These are phyloP conservation scores for Cathartes aura DNA, from an alignment of 2,113 vertebrate species.

Conservation along the genomic window DNA sequence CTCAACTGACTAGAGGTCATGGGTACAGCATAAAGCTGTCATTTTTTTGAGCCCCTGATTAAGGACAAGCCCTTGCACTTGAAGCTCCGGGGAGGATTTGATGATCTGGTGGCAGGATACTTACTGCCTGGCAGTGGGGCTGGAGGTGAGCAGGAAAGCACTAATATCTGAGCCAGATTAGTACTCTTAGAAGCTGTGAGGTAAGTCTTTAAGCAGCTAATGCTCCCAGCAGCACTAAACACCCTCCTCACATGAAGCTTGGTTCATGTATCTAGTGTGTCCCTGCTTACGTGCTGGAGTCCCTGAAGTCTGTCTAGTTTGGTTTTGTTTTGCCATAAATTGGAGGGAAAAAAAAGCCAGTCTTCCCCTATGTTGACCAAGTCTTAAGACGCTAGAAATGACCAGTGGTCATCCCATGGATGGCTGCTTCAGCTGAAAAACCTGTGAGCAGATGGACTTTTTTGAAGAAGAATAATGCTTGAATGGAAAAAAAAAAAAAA, in stretches of 20 bases:
- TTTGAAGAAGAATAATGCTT: background rate
- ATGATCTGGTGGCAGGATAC: background rate
- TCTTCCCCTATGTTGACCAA: background rate
- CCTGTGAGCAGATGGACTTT: background rate
- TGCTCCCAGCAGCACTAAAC: background rate
- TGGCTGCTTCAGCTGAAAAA: background rate
- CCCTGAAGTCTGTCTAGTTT: background rate
- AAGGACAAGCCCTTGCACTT: background rate
- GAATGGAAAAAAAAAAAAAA: background rate
- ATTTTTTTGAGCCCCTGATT: background rate
- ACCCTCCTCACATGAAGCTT: background rate
- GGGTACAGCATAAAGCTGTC: background rate
- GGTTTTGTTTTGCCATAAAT: background rate
- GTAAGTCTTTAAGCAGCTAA: conserved; percentile 61
- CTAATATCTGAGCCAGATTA: conserved; percentile 45
- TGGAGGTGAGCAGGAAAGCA: conserved; percentile 19
- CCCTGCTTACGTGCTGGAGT: background rate
- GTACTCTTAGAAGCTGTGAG: conserved; percentile 21
- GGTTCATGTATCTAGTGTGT: background rate
- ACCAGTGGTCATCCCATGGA: background rate
- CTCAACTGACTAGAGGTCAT: background rate
- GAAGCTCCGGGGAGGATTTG: background rate
- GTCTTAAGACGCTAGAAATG: background rate
- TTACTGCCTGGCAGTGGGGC: background rate
- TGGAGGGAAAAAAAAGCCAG: too few relatives aligned